Base-by-base conservation (phyloP, 2,888 invertebrate genomes). In the Synanthedon vespiformis region DNA sequence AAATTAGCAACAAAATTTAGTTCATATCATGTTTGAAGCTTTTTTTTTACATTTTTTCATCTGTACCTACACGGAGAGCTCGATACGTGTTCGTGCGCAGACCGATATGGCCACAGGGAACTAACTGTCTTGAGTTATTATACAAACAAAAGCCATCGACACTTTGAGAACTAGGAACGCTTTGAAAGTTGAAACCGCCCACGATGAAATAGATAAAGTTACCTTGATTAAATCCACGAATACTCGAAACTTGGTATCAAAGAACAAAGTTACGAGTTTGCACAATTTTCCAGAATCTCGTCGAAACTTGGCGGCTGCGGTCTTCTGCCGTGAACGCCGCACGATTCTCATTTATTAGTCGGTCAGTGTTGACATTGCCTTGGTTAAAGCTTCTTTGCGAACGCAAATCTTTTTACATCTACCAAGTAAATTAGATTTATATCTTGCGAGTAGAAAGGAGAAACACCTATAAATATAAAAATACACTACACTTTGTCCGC, bases 221-320 rank as follows among this genome's bases (percentile, higher is more conserved):
- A 57, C 58, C 62, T 61, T 59, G 62, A 65, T 65, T 61, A 65
- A 62, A 65, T 64, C 58, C 58, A 55, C 57, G 54, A 56, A 57
- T 58, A 59, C 57, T 62, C 56, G 50, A 49, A 59, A 57, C 50
- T 53, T 50, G 41, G 49, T 51, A 40, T 51, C 44, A 41, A 18
- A 44, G 41, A 52, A 49, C 53, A 49, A 27, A 52, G 41, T 50
- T 50, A 40, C 40, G 50, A 27, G 49, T 49, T 48, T 34, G 34
- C 10, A 34, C 34, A 55, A 51, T 55, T 44, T 27, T 27, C 53
- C n/a, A 41, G 48, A 53, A 13, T 34, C 55, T 50, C 27, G 40
- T 53, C 51, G 51, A 53, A 55, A 55, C 55, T 55, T 51, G 52
- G 51, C 44, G 52, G 4, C 48, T 22, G 50, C 48, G n/a, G 50